A percentile compares a stretch with the other conserved stretches of the same genome.
Evolutionary conservation across 1,140 invertebrate genomes (phyloP).

Genomic region (Pseudomyrmex cubaensis): DNA sequence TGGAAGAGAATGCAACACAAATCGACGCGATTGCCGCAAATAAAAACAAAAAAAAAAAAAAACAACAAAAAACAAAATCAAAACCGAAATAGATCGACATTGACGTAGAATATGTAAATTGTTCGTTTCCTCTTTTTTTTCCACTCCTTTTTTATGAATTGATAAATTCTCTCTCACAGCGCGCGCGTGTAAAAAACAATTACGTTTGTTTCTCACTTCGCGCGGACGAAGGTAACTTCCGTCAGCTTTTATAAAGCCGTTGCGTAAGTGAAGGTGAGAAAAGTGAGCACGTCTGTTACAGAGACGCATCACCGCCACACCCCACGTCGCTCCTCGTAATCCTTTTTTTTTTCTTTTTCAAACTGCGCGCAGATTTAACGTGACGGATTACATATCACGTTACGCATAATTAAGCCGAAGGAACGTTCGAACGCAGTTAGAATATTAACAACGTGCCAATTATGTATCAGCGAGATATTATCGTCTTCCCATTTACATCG

Average conservation of each 20-base stretch:
- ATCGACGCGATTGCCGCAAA: too few species aligned
- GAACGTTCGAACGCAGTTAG: slow-evolving; percentile 13
- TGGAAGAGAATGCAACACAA: not conserved
- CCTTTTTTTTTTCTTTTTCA: not conserved
- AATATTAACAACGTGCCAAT: slow-evolving; percentile 36
- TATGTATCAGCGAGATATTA: slow-evolving; percentile 31
- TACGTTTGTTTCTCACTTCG: not conserved
- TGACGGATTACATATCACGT: not conserved
- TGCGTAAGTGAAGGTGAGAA: slow-evolving; percentile 40
- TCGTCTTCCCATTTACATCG: slow-evolving; percentile 39
- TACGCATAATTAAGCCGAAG: slow-evolving; percentile 33
- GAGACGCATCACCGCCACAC: slow-evolving; percentile 44
- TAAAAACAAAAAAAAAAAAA: too few species aligned
- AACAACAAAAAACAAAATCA: not conserved
- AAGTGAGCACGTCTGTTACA: slow-evolving; percentile 45
- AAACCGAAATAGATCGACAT: not conserved
- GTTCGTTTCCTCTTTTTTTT: too few species aligned
- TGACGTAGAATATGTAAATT: not conserved
- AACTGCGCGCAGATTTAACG: slow-evolving; percentile 44
- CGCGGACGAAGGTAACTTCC: not conserved
- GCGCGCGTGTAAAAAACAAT: too few species aligned
- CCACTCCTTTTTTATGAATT: too few species aligned
- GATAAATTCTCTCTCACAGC: too few species aligned
- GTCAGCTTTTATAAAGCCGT: not conserved
- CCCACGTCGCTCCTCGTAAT: not conserved